These are phyloP conservation scores for Rousettus madagascariensis DNA, from an alignment of 2,797 vertebrate genomes.

Conservation along the genomic window DNA sequence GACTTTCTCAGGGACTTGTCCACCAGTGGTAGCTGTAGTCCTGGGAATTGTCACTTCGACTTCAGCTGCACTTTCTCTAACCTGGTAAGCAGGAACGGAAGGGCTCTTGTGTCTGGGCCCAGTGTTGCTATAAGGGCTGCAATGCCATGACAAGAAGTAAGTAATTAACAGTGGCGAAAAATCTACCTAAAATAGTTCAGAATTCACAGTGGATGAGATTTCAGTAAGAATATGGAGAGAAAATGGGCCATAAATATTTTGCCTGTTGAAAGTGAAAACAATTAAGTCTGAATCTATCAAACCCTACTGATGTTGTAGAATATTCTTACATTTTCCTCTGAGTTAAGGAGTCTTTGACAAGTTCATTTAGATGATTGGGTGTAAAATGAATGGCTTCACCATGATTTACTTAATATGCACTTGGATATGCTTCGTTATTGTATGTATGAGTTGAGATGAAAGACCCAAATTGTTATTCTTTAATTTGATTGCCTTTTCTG, in stretches of 20 bases:
- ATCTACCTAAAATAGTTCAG: not conserved
- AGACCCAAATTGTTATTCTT: not conserved
- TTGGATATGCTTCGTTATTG: not conserved
- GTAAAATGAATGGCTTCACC: constrained; percentile 18
- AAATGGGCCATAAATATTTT: constrained; percentile 16
- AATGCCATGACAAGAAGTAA: not conserved
- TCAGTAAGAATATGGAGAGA: constrained; percentile 50
- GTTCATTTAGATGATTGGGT: not conserved
- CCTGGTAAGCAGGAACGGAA: not conserved
- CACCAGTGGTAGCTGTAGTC: not conserved
- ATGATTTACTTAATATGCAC: not conserved
- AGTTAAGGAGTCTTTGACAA: not conserved
- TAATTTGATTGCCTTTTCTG: not conserved
- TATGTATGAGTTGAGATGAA: not conserved
- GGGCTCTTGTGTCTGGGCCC: not conserved
- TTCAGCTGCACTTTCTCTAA: not conserved
- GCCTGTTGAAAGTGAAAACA: not conserved
- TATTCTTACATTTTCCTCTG: not conserved
- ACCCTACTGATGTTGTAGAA: not conserved
- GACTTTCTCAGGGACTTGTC: not conserved
- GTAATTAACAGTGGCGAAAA: not conserved
- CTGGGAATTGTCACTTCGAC: not conserved
- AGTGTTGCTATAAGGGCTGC: not conserved
- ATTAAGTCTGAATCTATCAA: not conserved
- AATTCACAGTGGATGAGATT: constrained; percentile 1